These are phyloP conservation scores for Triops cancriformis DNA, from an alignment of 1,140 invertebrate species.

Conservation along the genomic window DNA sequence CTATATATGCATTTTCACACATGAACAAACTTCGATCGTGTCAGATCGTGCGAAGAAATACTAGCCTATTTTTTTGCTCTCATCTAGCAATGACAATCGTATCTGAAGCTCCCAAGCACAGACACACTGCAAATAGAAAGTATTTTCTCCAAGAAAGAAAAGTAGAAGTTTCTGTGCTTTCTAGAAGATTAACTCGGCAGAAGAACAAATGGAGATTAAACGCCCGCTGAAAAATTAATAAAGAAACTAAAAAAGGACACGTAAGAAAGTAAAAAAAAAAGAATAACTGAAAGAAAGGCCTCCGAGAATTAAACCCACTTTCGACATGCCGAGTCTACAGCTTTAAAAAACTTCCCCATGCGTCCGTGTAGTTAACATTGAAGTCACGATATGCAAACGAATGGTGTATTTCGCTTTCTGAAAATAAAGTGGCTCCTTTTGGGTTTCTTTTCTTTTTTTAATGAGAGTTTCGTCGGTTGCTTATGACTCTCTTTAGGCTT, in stretches of 20 bases:
- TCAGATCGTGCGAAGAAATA: neutral
- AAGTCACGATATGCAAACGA: too few species aligned
- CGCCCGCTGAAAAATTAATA: neutral
- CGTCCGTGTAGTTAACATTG: too few species aligned
- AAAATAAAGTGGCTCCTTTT: too few species aligned
- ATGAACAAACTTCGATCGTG: neutral
- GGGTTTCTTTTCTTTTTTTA: too few species aligned
- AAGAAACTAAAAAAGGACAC: neutral
- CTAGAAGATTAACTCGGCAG: neutral
- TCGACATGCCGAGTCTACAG: too few species aligned
- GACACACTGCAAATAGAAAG: neutral
- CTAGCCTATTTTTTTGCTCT: neutral
- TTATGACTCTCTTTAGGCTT: too few species aligned
- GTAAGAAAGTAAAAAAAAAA: neutral
- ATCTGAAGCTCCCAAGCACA: neutral
- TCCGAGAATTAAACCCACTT: too few species aligned
- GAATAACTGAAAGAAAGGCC: too few species aligned
- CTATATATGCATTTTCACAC: neutral
- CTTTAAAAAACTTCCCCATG: too few species aligned
- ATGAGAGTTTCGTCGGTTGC: too few species aligned
- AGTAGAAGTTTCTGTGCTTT: neutral
- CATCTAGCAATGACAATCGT: neutral
- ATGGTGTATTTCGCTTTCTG: too few species aligned
- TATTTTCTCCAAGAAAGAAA: neutral
- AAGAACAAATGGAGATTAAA: conserved; percentile 14